These are phyloP conservation scores for Chalcosyrphus nemorum DNA, from an alignment of 2,888 invertebrate species.

Conservation along the genomic window DNA sequence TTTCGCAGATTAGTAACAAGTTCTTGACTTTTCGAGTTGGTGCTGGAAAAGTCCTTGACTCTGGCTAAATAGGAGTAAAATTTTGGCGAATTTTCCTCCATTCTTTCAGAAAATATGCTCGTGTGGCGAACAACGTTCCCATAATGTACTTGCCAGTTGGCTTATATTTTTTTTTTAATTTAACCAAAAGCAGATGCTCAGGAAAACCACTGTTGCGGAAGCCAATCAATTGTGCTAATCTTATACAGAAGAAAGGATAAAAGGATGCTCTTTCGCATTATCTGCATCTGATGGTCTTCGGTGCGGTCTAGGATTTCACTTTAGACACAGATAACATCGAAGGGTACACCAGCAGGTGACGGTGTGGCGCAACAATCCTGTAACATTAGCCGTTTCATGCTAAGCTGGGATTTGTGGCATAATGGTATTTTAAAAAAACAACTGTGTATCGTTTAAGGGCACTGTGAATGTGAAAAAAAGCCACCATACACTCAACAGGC, in stretches of 20 bases:
- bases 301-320: slow-evolving; percentile 56
- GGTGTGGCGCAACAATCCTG: slow-evolving; percentile 60
- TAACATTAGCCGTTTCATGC: slow-evolving; percentile 64
- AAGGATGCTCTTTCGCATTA: slow-evolving; percentile 56
- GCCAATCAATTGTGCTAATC: slow-evolving; percentile 66
- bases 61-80: slow-evolving; percentile 50
- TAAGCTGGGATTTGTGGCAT: slow-evolving; percentile 67
- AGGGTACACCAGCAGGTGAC: slow-evolving; percentile 48
- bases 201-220: slow-evolving; percentile 61
- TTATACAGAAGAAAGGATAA: slow-evolving; percentile 57
- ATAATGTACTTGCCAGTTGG: slow-evolving; percentile 34
- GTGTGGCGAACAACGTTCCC: slow-evolving; percentile 63
- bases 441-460: slow-evolving; percentile 21
- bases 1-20: slow-evolving; percentile 62
- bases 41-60: slow-evolving; percentile 69
- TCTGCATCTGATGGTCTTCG: slow-evolving; percentile 49
- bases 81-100: slow-evolving; percentile 29
- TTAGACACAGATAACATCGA: slow-evolving; percentile 55
- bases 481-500: slow-evolving; percentile 39
- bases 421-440: slow-evolving; percentile 57
- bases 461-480: slow-evolving; percentile 2
- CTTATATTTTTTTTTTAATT: slow-evolving; percentile 31
- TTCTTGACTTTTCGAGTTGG: slow-evolving; percentile 78
- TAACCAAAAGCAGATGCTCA: slow-evolving; percentile 63
- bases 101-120: slow-evolving; percentile 37